These are phyloP conservation scores for Falco peregrinus DNA, from an alignment of 2,797 vertebrate species.

Conservation along the genomic window DNA sequence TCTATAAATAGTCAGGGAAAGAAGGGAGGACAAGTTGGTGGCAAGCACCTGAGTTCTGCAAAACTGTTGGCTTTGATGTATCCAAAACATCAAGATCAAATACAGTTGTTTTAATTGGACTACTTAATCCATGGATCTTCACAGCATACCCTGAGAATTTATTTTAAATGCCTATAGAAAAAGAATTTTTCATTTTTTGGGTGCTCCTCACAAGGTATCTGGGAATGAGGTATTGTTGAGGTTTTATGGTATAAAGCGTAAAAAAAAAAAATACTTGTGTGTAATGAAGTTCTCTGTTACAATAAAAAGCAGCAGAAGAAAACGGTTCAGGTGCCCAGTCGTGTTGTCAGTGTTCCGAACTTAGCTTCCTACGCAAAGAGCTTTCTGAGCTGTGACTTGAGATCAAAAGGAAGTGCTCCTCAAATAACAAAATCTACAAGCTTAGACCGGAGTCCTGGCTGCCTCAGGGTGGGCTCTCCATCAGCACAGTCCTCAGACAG, in stretches of 20 bases:
- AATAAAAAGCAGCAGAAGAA: constrained; percentile 83
- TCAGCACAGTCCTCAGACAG: constrained; percentile 77
- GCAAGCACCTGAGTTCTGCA: background rate
- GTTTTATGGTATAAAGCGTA: background rate
- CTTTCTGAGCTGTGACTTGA: constrained; percentile 80
- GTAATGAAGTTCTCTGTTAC: constrained; percentile 43
- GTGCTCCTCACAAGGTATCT: background rate
- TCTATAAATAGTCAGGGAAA: background rate
- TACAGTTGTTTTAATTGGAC: background rate
- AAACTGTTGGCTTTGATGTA: background rate
- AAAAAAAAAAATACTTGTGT: background rate
- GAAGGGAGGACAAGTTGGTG: background rate
- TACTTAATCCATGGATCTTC: background rate
- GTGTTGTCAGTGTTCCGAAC: constrained; percentile 86
- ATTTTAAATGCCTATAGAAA: background rate
- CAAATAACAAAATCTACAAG: constrained; percentile 86
- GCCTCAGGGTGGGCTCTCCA: constrained; percentile 79
- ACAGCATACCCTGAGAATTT: background rate
- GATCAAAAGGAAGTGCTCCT: constrained; percentile 72
- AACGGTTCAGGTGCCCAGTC: constrained; percentile 81
- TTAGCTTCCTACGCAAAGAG: constrained; percentile 84
- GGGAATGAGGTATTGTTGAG: background rate
- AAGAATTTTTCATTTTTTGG: background rate
- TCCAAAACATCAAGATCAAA: background rate
- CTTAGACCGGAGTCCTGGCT: constrained; percentile 76